Conservation (phyloP, 53 echinoderm and acorn worm genomes). For the Pentamera pediparva region DNA sequence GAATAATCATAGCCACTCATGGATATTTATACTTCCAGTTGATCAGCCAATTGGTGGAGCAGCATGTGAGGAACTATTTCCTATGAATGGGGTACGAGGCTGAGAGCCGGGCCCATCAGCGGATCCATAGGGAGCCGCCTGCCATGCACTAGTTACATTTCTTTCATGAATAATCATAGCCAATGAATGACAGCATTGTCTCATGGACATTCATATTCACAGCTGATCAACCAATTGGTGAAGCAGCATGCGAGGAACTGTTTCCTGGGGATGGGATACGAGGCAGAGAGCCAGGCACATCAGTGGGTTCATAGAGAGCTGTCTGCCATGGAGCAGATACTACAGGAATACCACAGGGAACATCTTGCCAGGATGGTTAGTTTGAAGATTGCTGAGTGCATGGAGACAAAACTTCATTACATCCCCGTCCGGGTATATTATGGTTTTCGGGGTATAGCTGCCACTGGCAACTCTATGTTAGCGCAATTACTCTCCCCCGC, state of each 20-base stretch:
- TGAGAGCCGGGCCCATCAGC: slow-evolving; percentile 52
- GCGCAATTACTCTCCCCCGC: too few relatives aligned
- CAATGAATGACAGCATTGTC: too few relatives aligned
- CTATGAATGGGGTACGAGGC: slow-evolving; percentile 79
- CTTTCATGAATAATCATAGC: too few relatives aligned
- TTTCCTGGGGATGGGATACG: slow-evolving; percentile 80
- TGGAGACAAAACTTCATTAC: too few relatives aligned
- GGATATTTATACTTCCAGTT: slow-evolving; percentile 43
- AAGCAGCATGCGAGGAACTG: slow-evolving; percentile 67
- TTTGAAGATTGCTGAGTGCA: too few relatives aligned
- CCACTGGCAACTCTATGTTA: too few relatives aligned
- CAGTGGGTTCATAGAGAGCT: slow-evolving; percentile 69
- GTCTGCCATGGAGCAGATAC: slow-evolving; percentile 61
- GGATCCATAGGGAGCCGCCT: slow-evolving; percentile 74
- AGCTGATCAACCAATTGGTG: slow-evolving; percentile 82
- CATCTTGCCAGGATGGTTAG: slow-evolving; percentile 66
- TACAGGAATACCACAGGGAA: slow-evolving; percentile 47
- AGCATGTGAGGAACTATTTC: slow-evolving; percentile 78
- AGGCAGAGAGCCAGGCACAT: slow-evolving; percentile 61
- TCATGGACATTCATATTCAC: neutral
- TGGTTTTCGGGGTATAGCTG: too few relatives aligned
- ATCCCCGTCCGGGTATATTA: too few relatives aligned
- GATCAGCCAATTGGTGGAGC: slow-evolving; percentile 66
- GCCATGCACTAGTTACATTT: too few relatives aligned
- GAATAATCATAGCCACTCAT: too few relatives aligned